Evolutionary conservation across 2,113 vertebrate genomes (phyloP).

Genomic region (Pseudopodoces humilis): DNA sequence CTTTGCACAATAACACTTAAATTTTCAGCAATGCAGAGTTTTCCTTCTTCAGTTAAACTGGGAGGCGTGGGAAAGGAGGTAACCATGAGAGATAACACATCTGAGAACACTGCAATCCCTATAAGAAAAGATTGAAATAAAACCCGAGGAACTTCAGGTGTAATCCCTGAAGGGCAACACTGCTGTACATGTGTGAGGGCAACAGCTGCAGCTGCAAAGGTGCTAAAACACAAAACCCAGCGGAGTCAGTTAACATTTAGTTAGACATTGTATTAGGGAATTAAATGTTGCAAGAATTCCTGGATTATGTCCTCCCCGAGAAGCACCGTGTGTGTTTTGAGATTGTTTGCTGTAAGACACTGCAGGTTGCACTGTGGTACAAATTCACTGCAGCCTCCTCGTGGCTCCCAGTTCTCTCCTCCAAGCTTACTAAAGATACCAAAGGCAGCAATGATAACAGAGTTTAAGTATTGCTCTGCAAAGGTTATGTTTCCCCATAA

Average conservation of each 20-base stretch:
- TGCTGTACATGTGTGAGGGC: not conserved
- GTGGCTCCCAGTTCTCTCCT: not conserved
- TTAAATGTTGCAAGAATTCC: not conserved
- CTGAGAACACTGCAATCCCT: not conserved
- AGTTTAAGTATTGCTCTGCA: not conserved
- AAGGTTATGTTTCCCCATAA: not conserved
- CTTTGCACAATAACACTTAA: rapidly evolving
- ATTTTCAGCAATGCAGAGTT: not conserved
- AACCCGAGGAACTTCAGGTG: not conserved
- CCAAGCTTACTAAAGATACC: not conserved
- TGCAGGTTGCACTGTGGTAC: rapidly evolving
- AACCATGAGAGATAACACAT: not conserved
- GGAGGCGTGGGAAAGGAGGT: not conserved
- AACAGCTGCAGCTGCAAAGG: not conserved
- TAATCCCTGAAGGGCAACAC: not conserved
- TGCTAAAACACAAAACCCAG: not conserved
- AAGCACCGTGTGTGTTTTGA: rapidly evolving
- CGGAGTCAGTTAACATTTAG: not conserved
- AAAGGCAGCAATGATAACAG: not conserved
- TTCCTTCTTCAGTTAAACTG: not conserved
- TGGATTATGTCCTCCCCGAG: rapidly evolving
- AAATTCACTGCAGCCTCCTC: not conserved
- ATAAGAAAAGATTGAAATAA: not conserved
- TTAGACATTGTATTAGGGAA: not conserved
- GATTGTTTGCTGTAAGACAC: not conserved